These are phyloP conservation scores for Vimba vimba DNA, from an alignment of 2,113 vertebrate genomes.

Conservation along the genomic window DNA sequence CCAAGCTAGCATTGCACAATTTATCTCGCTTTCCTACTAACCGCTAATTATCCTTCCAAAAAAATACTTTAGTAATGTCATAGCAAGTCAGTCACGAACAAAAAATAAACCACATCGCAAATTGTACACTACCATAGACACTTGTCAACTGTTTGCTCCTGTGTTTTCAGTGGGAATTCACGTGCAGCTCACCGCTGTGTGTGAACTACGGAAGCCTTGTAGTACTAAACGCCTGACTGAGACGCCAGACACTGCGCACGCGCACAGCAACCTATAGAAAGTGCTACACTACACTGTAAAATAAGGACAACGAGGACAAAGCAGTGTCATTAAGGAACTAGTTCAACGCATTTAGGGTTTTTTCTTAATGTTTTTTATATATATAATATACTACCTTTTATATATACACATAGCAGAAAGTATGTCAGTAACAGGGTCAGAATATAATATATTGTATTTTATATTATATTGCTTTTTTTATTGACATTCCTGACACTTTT, in stretches of 20 bases:
- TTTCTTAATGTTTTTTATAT: too few relatives aligned
- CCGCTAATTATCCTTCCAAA: background rate
- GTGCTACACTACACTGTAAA: background rate
- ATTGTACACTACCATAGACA: background rate
- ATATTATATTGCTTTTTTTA: background rate
- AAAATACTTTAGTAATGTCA: background rate
- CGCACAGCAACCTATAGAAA: background rate
- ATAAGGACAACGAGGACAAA: background rate
- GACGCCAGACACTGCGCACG: background rate
- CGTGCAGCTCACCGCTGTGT: background rate
- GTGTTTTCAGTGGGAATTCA: background rate
- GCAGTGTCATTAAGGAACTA: background rate
- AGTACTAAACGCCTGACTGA: background rate
- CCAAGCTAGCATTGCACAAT: background rate
- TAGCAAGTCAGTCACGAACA: background rate
- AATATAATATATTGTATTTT: background rate
- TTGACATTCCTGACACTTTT: too few relatives aligned
- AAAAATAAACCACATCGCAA: background rate
- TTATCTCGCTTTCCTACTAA: background rate
- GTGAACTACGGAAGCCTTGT: conserved; percentile 22
- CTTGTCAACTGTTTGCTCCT: background rate
- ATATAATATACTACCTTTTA: too few relatives aligned
- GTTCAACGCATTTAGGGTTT: background rate
- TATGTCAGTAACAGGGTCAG: background rate
- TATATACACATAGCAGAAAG: background rate